A percentile compares a stretch with the other conserved stretches of the same genome.
Evolutionary conservation across 1,140 invertebrate species (phyloP).

Genomic region (Lepidurus apus): DNA sequence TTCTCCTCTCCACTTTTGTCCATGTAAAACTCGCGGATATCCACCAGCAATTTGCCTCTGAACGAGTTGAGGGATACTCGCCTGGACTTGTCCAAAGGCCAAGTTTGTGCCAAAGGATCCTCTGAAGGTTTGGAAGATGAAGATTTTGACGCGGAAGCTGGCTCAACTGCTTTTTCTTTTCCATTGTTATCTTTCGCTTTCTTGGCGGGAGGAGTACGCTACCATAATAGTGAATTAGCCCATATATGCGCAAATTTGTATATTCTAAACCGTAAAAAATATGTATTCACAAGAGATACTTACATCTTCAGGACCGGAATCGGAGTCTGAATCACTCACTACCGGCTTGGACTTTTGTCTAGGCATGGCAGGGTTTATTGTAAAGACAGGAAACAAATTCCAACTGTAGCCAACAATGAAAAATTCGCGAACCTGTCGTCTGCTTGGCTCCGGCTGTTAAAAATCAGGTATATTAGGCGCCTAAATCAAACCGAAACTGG

Average conservation of each 20-base stretch:
- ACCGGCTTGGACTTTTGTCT: slow-evolving; percentile 13
- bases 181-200: slow-evolving; percentile 8
- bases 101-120: slow-evolving; percentile 19
- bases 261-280: neutral
- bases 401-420: no score
- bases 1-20: slow-evolving; percentile 25
- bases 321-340: neutral
- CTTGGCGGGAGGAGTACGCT: slow-evolving; percentile 24
- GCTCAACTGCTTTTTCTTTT: neutral
- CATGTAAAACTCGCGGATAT: slow-evolving; percentile 31
- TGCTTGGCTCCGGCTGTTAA: no score
- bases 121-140: slow-evolving; percentile 8
- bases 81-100: slow-evolving; percentile 26
- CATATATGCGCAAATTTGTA: neutral
- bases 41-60: slow-evolving; percentile 24
- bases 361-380: neutral
- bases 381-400: no score
- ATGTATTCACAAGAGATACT: neutral
- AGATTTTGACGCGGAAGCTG: neutral
- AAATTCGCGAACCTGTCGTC: no score
- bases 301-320: slow-evolving; percentile 31
- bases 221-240: neutral
- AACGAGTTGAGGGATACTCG: slow-evolving; percentile 22
- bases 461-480: no score
- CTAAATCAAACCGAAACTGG: no score